Evolutionary conservation across 2,113 vertebrate genomes (phyloP), one percentile per base, ranked within the genome.

Genomic region (Chloropsis cyanopogon): DNA sequence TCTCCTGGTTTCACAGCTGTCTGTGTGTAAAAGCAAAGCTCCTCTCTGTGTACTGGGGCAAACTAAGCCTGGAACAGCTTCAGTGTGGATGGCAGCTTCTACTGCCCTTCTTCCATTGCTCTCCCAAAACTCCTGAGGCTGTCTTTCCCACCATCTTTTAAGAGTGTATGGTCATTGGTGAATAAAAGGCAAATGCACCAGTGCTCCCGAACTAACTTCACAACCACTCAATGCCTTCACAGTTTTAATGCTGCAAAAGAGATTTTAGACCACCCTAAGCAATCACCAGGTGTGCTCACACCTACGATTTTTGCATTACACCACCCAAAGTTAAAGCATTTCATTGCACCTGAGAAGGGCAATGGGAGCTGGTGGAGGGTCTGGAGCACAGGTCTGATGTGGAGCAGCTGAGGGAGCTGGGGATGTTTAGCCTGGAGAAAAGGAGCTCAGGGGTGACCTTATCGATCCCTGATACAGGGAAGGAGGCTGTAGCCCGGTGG

Each of bases 161-260:
- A 46, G 31, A 0, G 0, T 2, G 3, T 22, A 20, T 11, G 10
- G 25, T 33, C 57, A 53, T 2, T 4, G 5, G 46, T 35, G 76
- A 66, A 39, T 2, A 16, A 44, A 77, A 81, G 24, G 26, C 37
- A 63, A 54, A 47, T 5, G 29, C 0, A 0, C 23, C 1, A 1
- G 20, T 47, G 26, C 21, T 33, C 37, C 59, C 33, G 35, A 78
- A 14, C 44, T 35, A 5, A 5, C 5, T 7, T 12, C 1, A 1
- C 33, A 24, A 42, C 12, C 14, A 23, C 2, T 0, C 24, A 39
- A 35, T 0, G 2, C n/a, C 28, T 29, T 31, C 64, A 22, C 7
- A 12, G 41, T 26, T 46, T 28, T 21, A 81, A 63, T 0, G 2
- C 19, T 50, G 28, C 53, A 26, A 0, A 41, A 47, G 56, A 39